phyloP scores from a whole-genome alignment of 2,113 vertebrate genomes.

The Chelonoidis abingdonii region DNA sequence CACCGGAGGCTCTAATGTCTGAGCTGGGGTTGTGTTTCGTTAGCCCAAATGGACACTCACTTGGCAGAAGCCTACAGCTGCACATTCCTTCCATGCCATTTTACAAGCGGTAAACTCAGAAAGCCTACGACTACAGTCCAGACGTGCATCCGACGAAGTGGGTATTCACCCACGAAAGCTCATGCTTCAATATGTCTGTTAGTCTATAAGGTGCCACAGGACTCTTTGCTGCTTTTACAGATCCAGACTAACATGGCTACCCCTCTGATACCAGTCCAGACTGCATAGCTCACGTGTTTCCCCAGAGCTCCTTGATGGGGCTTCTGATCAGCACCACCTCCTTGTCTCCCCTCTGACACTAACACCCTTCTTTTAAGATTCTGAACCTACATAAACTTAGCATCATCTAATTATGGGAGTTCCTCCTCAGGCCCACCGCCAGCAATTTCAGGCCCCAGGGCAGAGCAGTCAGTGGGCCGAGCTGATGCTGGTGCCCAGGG shows the following conservation, averaged over 20 bases:
- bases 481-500: too few species aligned
- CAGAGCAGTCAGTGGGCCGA: too few species aligned
- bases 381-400: not conserved
- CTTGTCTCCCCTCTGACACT: not conserved
- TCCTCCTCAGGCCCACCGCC: not conserved
- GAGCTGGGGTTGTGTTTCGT: not conserved
- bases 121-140: accelerated
- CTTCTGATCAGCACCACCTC: not conserved
- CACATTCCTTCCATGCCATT: not conserved
- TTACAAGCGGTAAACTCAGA: not conserved
- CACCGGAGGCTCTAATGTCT: not conserved
- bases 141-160: too few species aligned
- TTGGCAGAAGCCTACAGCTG: not conserved
- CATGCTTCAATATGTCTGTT: too few species aligned
- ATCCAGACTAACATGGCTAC: too few species aligned
- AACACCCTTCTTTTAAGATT: not conserved
- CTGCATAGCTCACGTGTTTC: not conserved
- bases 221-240: too few species aligned
- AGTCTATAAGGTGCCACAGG: too few species aligned
- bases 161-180: too few species aligned
- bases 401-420: slow-evolving; percentile 24
- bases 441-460: too few species aligned
- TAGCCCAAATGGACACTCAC: not conserved
- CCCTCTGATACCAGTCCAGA: accelerated
- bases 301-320: accelerated